Conservation (phyloP, 2,888 invertebrate species). For the Temnothorax rugatulus region DNA sequence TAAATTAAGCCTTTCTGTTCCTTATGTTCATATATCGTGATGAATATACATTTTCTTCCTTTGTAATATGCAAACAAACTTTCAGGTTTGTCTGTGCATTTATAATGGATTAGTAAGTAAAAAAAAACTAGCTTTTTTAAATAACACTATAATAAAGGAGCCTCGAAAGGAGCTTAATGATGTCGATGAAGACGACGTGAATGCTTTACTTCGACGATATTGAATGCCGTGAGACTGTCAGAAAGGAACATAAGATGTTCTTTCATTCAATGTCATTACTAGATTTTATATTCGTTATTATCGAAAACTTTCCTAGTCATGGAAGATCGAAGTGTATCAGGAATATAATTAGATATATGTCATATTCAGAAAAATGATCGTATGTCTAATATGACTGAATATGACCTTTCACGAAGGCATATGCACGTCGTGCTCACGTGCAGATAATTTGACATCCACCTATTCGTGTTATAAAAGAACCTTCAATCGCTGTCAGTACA, state of each 20-base stretch:
- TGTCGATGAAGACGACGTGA: background rate
- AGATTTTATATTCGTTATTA: background rate
- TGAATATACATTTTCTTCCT: constrained; percentile 10
- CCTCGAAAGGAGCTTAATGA: background rate
- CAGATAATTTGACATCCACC: background rate
- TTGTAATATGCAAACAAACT: background rate
- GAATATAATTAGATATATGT: constrained; percentile 3
- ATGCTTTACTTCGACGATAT: background rate
- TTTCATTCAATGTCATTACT: background rate
- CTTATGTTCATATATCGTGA: background rate
- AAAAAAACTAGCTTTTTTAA: background rate
- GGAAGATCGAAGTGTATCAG: background rate
- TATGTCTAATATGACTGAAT: constrained; percentile 3
- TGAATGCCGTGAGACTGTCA: background rate
- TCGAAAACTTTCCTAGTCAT: background rate
- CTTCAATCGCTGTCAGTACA: background rate
- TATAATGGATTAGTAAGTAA: background rate
- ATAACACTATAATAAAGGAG: background rate
- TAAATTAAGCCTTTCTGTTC: constrained; percentile 16
- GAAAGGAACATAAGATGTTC: background rate
- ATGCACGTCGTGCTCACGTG: background rate
- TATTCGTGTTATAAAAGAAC: constrained; percentile 12
- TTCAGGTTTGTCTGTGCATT: background rate
- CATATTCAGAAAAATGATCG: background rate
- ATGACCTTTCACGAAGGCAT: constrained; percentile 6